Base-by-base conservation (phyloP, 2,888 invertebrate genomes). In the Philhelius pedissequus region DNA sequence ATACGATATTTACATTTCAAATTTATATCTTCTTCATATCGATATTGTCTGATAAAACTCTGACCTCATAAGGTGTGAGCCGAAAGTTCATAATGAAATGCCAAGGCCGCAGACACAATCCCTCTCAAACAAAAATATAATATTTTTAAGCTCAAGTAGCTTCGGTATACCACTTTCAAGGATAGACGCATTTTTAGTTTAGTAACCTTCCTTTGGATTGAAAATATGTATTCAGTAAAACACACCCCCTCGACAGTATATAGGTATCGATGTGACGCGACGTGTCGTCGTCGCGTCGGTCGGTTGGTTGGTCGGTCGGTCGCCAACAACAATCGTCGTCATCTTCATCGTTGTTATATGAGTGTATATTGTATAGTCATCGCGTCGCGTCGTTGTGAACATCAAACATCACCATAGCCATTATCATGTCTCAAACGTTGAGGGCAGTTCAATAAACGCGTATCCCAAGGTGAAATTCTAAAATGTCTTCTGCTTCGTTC, bases 381-480 rank as follows among this genome's bases (percentile, higher is more conserved):
- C 15, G 50, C 15, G n/a, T n/a, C n/a, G n/a, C 13, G 52, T 45
- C 15, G 35, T 52, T 62, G 73, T 43, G 74, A 74, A 74, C 74
- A 74, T 74, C 74, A 74, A 74, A 83, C 83, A 83, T 83, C 83
- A 79, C 79, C 83, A 79, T 79, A 79, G 75, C 79, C 83, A 83
- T 83, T 83, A 83, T 83, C 83, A 83, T 83, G 83, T 80, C 79
- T 84, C 80, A 80, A 84, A 84, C 80, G 84, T 80, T 80, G 76
- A 79, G 75, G 66, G 75, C 76, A 80, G 84, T 84, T 84, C 84
- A 84, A 84, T 84, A 84, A 84, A 80, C 84, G 84, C 84, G 79
- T 80, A 68, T 70, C 75, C 71, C 84, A 84, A 84, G 84, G 84
- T 84, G 84, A 84, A 84, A 84, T 84, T 84, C 84, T 79, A 76